A percentile compares a stretch with the other conserved stretches of the same genome.
These are phyloP conservation scores for Tubulanus polymorphus DNA, from an alignment of 2,888 invertebrate genomes.

Conservation along the genomic window DNA sequence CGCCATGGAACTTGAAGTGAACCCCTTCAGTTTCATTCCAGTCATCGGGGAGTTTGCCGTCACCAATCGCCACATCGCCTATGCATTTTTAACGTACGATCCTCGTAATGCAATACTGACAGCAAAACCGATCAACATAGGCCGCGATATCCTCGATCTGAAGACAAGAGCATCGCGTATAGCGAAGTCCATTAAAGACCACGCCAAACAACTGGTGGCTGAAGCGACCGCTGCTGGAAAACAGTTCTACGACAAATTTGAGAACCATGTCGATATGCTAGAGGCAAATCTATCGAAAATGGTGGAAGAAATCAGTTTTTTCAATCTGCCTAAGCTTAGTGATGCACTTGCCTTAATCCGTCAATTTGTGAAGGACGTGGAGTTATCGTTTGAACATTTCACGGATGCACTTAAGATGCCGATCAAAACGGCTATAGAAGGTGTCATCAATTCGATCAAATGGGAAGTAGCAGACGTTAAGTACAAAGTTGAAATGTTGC, in stretches of 20 bases:
- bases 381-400: too few species aligned
- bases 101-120: background rate
- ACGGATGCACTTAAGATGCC: too few species aligned
- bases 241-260: too few species aligned
- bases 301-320: too few species aligned
- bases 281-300: too few species aligned
- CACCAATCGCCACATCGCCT: constrained; percentile 5
- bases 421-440: too few species aligned
- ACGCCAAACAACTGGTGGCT: too few species aligned
- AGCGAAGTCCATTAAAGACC: background rate
- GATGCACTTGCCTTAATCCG: too few species aligned
- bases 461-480: background rate
- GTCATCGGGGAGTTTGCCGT: constrained; percentile 17
- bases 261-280: too few species aligned
- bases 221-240: too few species aligned
- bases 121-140: background rate
- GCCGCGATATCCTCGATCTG: constrained; percentile 3
- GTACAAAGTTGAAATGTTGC: background rate
- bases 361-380: too few species aligned
- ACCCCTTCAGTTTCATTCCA: constrained; percentile 19
- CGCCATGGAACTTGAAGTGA: constrained; percentile 11
- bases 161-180: constrained; percentile 1
- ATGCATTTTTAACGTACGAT: constrained; percentile 18
- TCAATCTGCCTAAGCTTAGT: too few species aligned
- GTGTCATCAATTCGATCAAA: background rate